Base-by-base conservation (phyloP, 2,797 vertebrate species). In the Saxicola maurus region DNA sequence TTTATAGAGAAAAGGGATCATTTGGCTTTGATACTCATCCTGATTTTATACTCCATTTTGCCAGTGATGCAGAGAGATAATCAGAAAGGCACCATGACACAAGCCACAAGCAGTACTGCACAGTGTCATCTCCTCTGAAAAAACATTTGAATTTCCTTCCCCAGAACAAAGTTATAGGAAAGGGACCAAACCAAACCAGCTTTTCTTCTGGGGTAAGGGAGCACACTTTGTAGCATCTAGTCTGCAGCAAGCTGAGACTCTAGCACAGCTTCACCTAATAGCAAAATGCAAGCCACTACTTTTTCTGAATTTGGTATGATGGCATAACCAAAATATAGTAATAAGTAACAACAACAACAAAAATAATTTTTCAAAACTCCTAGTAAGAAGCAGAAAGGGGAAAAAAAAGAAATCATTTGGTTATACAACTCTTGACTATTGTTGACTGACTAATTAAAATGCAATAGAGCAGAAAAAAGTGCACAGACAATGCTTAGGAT, bases 391-490 rank as follows among this genome's bases (percentile, higher is more conserved):
- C 69, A 94, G 64, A 48, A 74, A 79, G 64, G 8, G 8, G 14
- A 6, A 60, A 67, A 80, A 65, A 74, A 65, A 48, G 49, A 85
- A 91, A 82, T 80, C 10, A 30, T 82, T 46, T 71, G 60, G 86
- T 88, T 93, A 93, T 84, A 94, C 83, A 86, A 60, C 75, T 95
- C 94, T 94, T 96, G 91, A 92, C 94, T 95, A 96, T 91, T 96
- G 95, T 94, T 96, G 94, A 94, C 75, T 86, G 82, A 96, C 94
- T 97, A 97, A 97, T 97, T 96, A 97, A 97, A 97, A 95, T 95
- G 95, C 96, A 96, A 92, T 88, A 92, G 94, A 96, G 96, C 94
- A 94, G 87, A 94, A 96, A 96, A 95, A 96, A 94, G 93, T 86
- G 92, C 95, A 96, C 17, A 92, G 95, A 94, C 18, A 8, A 94